Base-by-base conservation (phyloP, 2,888 invertebrate species). In the Pecten maximus region DNA sequence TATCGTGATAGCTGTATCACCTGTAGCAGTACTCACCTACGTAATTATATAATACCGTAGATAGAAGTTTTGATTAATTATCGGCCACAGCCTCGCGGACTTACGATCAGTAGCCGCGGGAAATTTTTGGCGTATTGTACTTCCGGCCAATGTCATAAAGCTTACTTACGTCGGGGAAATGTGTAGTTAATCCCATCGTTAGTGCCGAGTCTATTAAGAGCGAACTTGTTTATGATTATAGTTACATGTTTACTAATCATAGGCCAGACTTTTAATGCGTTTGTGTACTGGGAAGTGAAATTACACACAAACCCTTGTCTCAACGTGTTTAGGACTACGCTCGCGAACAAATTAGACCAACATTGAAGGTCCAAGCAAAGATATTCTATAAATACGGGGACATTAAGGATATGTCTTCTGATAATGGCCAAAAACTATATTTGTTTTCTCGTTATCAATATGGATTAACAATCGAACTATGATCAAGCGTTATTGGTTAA, bases 171-270 rank as follows among this genome's bases (percentile, higher is more conserved):
- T 35, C 74, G 35, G 74, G 28, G 74, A 74, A 74, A 74, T 74
- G 74, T 74, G 28, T 19, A 54, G 8, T 74, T 74, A 74, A 74
- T 74, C 74, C 74, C 35, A 74, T 28, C 54, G 74, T 74, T 74
- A 74, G 28, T 74, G 74, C 23, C 28, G 35, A 74, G 74, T 3
- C 74, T 10, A 74, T 74, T 74, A 74, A 23, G 28, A 74, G 23
- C 74, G 8, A 19, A 35, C 74, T 74, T 74, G 35, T 74, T 74
- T 74, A 74, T 74, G 74, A 74, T 74, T 74, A 74, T 74, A 35
- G 74, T 74, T 74, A 28, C 74, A 74, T 74, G 74, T 74, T 74
- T 74, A 74, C 74, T 35, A 74, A 74, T 74, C 10, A 74, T 74
- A 74, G 28, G 74, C 35, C 54, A 23, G 35, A 28, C 74, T 28